Evolutionary conservation across 1,140 invertebrate species (phyloP).

Genomic region (Penaeus vannamei): DNA sequence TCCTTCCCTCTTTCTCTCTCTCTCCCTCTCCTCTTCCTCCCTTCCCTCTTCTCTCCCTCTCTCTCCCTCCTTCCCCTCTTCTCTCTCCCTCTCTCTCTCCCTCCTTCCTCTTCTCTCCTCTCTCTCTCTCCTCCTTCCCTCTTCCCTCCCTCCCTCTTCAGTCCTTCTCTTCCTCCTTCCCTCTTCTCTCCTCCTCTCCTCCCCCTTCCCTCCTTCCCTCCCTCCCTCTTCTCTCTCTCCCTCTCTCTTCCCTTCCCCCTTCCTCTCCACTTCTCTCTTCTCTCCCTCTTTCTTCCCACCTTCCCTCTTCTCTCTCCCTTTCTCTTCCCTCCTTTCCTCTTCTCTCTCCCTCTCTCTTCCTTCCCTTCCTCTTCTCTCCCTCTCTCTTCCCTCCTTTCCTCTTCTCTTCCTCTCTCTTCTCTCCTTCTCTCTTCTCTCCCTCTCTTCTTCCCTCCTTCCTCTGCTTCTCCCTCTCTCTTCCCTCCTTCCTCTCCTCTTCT

Average conservation of each 20-base stretch:
- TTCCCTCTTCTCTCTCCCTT: too few species aligned
- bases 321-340: not conserved
- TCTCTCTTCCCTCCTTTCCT: not conserved
- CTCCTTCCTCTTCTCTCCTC: not conserved
- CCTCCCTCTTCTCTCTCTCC: not conserved
- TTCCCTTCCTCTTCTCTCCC: not conserved
- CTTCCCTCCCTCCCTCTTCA: not conserved
- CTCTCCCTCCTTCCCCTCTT: not conserved
- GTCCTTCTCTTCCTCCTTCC: not conserved
- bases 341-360: not conserved
- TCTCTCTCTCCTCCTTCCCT: not conserved
- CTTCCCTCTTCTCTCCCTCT: not conserved
- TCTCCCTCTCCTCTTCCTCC: not conserved
- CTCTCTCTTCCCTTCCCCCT: not conserved
- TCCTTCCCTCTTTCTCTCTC: not conserved
- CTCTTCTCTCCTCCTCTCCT: not conserved
- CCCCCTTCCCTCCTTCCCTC: not conserved
- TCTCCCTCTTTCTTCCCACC: not conserved
- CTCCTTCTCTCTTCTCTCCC: not conserved
- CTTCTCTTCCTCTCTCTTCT: not conserved
- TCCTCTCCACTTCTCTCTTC: constrained; percentile 18
- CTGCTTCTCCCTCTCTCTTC: constrained; percentile 19
- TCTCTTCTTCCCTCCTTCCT: not conserved
- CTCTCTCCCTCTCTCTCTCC: not conserved
- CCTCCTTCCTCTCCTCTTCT: not conserved